These are phyloP conservation scores for Empidonax alnorum DNA, from an alignment of 2,113 vertebrate species.

Conservation along the genomic window DNA sequence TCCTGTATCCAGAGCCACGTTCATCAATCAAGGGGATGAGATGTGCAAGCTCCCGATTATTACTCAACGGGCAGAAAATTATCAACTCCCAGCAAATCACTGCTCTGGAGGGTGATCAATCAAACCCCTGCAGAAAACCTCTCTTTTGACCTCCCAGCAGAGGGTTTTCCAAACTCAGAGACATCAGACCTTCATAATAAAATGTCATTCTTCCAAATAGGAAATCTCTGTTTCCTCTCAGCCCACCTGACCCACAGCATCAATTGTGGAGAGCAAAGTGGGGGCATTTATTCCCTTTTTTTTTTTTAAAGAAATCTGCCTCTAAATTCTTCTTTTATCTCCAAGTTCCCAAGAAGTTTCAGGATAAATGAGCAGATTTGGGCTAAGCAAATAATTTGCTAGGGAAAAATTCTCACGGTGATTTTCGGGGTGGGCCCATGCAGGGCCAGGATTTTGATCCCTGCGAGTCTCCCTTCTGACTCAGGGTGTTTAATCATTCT, in stretches of 20 bases:
- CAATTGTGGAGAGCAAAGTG: not conserved
- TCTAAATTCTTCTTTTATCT: not conserved
- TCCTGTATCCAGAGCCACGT: not conserved
- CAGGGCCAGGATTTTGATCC: not conserved
- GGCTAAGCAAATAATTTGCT: not conserved
- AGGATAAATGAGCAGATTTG: not conserved
- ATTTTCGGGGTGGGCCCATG: not conserved
- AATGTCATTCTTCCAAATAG: not conserved
- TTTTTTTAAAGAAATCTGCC: not conserved
- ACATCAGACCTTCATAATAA: not conserved
- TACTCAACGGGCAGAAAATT: not conserved
- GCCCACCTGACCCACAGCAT: not conserved
- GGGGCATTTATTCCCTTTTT: not conserved
- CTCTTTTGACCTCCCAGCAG: not conserved
- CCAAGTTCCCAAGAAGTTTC: not conserved
- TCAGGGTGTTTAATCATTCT: not conserved
- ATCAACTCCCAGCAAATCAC: not conserved
- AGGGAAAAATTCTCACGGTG: not conserved
- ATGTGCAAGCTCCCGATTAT: constrained; percentile 3
- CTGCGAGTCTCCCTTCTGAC: not conserved
- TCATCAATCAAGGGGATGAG: constrained; percentile 19
- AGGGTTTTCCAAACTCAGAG: not conserved
- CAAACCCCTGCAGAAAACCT: not conserved
- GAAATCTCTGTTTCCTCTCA: not conserved
- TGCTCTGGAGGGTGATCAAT: not conserved